Conservation (phyloP, 2,113 vertebrate genomes). For the Sarotherodon lohbergeri region DNA sequence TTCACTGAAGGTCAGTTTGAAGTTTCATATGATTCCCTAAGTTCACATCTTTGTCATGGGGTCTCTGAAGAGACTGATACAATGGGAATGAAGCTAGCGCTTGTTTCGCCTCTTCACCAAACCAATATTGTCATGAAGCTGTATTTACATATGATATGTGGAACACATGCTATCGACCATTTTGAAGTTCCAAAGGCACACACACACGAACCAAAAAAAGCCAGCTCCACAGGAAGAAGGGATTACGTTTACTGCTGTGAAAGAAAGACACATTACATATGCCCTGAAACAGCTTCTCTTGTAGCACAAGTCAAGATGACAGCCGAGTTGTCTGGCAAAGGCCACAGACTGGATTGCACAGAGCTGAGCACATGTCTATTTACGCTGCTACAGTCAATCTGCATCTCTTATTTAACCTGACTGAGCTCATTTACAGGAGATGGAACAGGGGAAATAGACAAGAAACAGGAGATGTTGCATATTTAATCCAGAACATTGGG, state of each 20-base stretch:
- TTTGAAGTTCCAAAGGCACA: background rate
- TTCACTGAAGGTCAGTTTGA: background rate
- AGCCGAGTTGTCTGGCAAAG: conserved; percentile 1
- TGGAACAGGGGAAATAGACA: conserved; percentile 16
- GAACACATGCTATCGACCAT: background rate
- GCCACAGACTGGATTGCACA: background rate
- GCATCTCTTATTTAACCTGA: conserved; percentile 54
- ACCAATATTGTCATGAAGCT: background rate
- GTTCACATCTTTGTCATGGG: background rate
- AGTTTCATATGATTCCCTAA: background rate
- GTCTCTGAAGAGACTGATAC: background rate
- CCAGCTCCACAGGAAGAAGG: background rate
- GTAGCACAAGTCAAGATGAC: conserved; percentile 26
- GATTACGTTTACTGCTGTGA: background rate
- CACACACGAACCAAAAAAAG: background rate
- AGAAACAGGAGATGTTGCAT: conserved; percentile 51
- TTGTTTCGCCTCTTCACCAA: background rate
- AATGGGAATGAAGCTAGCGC: background rate
- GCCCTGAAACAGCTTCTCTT: conserved; percentile 1
- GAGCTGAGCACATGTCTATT: conserved; percentile 39
- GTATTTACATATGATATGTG: background rate
- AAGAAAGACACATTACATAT: background rate
- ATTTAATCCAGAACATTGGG: conserved; percentile 59
- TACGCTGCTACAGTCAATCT: conserved; percentile 47
- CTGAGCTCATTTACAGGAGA: conserved; percentile 51